Conservation (phyloP, 2,797 vertebrate genomes). For the Falco columbarius region DNA sequence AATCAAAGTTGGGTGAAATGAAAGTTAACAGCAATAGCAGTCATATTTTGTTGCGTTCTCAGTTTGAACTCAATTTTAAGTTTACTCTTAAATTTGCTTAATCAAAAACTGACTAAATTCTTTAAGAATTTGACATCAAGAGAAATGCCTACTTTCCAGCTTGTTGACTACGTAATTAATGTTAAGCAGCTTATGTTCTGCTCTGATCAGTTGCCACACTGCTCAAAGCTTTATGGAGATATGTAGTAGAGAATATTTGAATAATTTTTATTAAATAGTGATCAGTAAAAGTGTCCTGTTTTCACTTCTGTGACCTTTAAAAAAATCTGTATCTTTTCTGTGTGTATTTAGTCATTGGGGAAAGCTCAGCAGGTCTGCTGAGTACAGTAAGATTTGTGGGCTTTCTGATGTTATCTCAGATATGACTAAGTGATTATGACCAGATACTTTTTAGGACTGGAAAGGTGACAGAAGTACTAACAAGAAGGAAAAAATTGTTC, state of each 20-base stretch:
- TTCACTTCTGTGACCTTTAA: not conserved
- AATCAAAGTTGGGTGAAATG: not conserved
- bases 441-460: not conserved
- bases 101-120: not conserved
- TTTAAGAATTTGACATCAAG: not conserved
- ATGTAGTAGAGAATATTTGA: not conserved
- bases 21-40: not conserved
- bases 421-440: not conserved
- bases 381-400: not conserved
- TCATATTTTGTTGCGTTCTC: not conserved
- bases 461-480: not conserved
- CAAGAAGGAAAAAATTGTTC: not conserved
- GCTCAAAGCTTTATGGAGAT: not conserved
- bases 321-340: not conserved
- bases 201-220: not conserved
- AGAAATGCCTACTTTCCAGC: not conserved
- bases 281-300: not conserved
- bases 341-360: not conserved
- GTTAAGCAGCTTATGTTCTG: not conserved
- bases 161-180: not conserved
- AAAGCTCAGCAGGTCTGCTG: not conserved
- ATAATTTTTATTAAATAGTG: not conserved
- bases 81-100: not conserved
- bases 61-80: not conserved
- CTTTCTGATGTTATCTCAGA: not conserved